Base-by-base conservation (phyloP, 2,113 vertebrate species). In the Nematolebias whitei region DNA sequence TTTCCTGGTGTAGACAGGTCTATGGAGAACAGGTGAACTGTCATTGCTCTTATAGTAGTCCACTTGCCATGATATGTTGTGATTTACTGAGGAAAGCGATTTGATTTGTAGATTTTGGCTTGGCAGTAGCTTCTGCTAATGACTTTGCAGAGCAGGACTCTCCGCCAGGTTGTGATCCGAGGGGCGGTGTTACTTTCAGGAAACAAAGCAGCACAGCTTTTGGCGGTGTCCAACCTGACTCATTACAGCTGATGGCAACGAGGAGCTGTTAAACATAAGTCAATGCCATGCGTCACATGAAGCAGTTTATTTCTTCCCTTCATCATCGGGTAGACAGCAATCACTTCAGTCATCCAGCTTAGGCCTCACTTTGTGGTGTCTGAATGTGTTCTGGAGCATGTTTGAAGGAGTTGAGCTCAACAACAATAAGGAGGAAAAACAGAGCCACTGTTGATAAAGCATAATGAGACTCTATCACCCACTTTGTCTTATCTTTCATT, bases 281-380 rank as follows among this genome's bases (percentile, higher is more conserved):
- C 83, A 65, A 63, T 64, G 64, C 64, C 60, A 11, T 50, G 51
- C 14, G 51, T 57, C 64, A 79, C 56, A 66, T 45, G 52, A 38
- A 80, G 18, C 56, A 62, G 35, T 48, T 40, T 19, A 1, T 10
- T 45, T 63, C 51, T 76, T 56, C 76, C 77, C 56, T 71, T 76
- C 74, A 83, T 83, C 57, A 73, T 53, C 63, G 76, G 67, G 64
- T 20, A 70, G 43, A 58, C 73, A 78, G 54, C 61, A 66, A 85
- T 87, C 74, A 71, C 68, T 48, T 68, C 12, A 58, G 75, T 56
- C 78, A 76, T 84, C 32, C 26, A 82, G 76, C 78, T 85, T 78
- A 83, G 59, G 45, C 59, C 51, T 23, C n/a, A 51, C 38, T 26
- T 60, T 58, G 63, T 63, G 19, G 61, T 53, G 22, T 60, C 12